A percentile compares a stretch with the other conserved stretches of the same genome.
These are phyloP conservation scores for Equus przewalskii DNA, from an alignment of 2,113 vertebrate species.

Conservation along the genomic window DNA sequence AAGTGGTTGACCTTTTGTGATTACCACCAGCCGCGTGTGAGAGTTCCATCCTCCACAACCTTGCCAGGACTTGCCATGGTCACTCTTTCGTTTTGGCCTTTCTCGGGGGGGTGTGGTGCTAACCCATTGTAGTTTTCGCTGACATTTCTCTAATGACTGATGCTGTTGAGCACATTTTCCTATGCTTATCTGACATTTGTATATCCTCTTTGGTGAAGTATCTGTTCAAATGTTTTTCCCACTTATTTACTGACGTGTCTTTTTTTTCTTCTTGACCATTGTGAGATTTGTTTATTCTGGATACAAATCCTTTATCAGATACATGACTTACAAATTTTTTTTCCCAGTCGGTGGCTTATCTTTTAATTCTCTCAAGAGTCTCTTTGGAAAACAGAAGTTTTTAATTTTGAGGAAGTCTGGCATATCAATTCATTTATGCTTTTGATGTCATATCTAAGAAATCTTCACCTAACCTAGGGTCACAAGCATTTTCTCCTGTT, in stretches of 20 bases:
- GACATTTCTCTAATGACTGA: not conserved
- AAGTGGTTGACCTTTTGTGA: not conserved
- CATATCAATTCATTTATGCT: not conserved
- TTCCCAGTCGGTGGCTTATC: not conserved
- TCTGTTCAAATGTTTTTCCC: not conserved
- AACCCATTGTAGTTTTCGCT: not conserved
- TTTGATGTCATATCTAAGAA: conserved; percentile 9
- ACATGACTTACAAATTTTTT: not conserved
- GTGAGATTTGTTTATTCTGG: not conserved
- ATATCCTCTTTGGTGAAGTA: not conserved
- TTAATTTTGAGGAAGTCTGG: not conserved
- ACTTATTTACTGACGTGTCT: not conserved
- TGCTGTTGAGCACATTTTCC: not conserved
- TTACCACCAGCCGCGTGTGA: not conserved
- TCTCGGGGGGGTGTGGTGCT: not conserved
- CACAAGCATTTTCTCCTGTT: not conserved
- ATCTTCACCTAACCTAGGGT: not conserved
- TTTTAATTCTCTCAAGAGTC: not conserved
- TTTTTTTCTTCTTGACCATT: not conserved
- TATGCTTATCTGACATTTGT: not conserved
- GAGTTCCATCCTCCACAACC: not conserved
- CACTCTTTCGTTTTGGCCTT: not conserved
- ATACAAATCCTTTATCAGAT: not conserved
- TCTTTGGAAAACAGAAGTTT: not conserved
- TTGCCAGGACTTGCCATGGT: not conserved